These are phyloP conservation scores for Metopolophium dirhodum DNA, from an alignment of 1,140 invertebrate species.

Conservation along the genomic window DNA sequence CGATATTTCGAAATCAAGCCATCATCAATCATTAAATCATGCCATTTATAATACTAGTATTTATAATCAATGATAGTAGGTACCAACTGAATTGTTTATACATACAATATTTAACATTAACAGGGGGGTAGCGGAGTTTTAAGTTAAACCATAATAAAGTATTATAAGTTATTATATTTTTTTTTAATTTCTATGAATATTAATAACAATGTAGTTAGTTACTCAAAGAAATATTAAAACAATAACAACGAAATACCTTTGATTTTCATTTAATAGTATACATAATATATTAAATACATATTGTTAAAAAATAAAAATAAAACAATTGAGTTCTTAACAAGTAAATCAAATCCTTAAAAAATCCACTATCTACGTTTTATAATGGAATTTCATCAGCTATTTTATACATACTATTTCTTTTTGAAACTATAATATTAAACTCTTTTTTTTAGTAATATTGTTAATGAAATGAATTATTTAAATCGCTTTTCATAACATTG, in stretches of 20 bases:
- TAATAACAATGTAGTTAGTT: too few relatives aligned
- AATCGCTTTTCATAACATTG: background rate
- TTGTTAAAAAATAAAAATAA: background rate
- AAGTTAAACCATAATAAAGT: background rate
- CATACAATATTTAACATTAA: background rate
- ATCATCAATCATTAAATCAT: background rate
- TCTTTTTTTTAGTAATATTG: background rate
- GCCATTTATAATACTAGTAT: background rate
- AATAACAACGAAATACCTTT: background rate
- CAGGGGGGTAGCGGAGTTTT: background rate
- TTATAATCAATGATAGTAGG: too few relatives aligned
- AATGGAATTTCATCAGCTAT: background rate
- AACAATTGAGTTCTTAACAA: background rate
- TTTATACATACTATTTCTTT: background rate
- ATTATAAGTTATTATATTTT: background rate
- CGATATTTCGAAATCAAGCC: background rate
- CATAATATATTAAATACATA: background rate
- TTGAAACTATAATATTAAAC: background rate
- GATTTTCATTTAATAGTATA: background rate
- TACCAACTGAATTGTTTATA: background rate
- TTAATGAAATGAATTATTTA: background rate
- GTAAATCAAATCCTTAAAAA: background rate
- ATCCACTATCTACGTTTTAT: background rate
- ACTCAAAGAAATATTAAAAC: background rate
- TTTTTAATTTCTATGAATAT: too few relatives aligned